Conservation (phyloP, 2,888 invertebrate genomes). For the Leptura quadrifasciata region DNA sequence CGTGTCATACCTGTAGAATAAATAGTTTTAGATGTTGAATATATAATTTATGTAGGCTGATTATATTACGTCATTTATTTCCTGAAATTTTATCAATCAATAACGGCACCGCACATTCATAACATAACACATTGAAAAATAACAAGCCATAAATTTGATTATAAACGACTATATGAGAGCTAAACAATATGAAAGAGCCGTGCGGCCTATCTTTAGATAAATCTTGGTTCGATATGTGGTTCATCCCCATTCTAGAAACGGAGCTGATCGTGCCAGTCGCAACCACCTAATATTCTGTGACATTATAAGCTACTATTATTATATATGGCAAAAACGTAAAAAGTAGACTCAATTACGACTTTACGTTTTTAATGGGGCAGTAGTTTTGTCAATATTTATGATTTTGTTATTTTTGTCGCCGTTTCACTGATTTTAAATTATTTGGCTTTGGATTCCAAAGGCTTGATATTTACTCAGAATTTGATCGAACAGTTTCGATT, state of each 20-base stretch:
- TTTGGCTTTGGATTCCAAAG: background rate
- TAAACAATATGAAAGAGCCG: conserved; percentile 34
- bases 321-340: conserved; percentile 26
- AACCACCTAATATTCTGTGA: conserved; percentile 47
- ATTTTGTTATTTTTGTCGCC: conserved; percentile 13
- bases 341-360: background rate
- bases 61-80: background rate
- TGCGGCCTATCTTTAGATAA: conserved; percentile 63
- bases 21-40: background rate
- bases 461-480: background rate
- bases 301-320: conserved; percentile 49
- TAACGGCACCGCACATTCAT: background rate
- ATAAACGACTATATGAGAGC: background rate
- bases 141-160: background rate
- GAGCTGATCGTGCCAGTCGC: conserved; percentile 64
- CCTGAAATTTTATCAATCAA: background rate
- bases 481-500: background rate
- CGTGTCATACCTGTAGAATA: background rate
- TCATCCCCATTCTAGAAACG: conserved; percentile 62
- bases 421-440: background rate
- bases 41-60: background rate
- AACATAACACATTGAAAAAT: background rate
- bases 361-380: conserved; percentile 14
- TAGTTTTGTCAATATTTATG: conserved; percentile 30
- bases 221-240: conserved; percentile 67